phyloP scores from a whole-genome alignment of 1,140 invertebrate species.

The Hyles euphorbiae region DNA sequence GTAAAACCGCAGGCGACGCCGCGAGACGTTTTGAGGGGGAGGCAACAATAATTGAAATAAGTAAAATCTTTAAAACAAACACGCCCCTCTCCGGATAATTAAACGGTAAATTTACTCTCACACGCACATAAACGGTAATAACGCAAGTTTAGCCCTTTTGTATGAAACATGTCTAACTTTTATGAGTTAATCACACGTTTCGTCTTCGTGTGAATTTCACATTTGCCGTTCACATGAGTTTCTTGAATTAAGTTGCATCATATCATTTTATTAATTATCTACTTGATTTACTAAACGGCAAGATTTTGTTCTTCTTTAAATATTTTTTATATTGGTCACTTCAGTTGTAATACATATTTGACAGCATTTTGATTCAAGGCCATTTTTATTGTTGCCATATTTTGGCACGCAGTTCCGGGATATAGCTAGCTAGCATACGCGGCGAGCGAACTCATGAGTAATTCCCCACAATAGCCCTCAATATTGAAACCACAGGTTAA shows the following conservation, averaged over 20 bases:
- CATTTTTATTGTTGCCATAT: too few species aligned
- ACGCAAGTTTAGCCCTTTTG: constrained; percentile 43
- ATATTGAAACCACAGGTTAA: too few species aligned
- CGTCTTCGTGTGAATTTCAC: constrained; percentile 14
- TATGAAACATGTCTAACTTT: constrained; percentile 44
- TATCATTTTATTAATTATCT: too few species aligned
- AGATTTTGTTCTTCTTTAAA: neutral
- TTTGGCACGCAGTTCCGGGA: too few species aligned
- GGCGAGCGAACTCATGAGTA: too few species aligned
- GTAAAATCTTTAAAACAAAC: constrained; percentile 23
- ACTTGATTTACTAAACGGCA: neutral
- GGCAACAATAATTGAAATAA: constrained; percentile 19
- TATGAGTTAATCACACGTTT: constrained; percentile 46
- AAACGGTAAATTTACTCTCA: constrained; percentile 41
- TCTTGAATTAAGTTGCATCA: too few species aligned
- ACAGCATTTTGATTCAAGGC: too few species aligned
- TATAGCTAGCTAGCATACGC: too few species aligned
- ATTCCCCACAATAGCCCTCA: too few species aligned
- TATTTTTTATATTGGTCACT: too few species aligned
- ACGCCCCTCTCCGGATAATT: constrained; percentile 39
- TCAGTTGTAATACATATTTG: too few species aligned
- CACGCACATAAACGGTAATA: constrained; percentile 44
- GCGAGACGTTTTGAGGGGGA: neutral
- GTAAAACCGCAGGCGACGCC: too few species aligned
- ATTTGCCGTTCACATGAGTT: neutral